These are phyloP conservation scores for Rhizomys pruinosus DNA, from an alignment of 2,113 vertebrate genomes.

Conservation along the genomic window DNA sequence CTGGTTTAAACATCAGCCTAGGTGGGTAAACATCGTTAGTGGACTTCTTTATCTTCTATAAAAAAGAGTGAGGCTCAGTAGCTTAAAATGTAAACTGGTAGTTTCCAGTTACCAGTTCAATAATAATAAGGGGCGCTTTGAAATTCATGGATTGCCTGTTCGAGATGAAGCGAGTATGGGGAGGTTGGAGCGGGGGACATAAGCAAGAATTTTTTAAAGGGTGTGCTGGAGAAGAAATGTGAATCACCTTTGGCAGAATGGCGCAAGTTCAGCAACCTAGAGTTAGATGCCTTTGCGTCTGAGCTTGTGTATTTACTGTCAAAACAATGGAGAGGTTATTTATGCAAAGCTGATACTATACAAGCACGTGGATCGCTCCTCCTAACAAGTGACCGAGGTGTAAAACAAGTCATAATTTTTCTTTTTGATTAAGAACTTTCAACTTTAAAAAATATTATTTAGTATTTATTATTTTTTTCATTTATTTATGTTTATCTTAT, in stretches of 20 bases:
- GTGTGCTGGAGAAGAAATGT: not conserved
- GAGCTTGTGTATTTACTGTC: slow-evolving; percentile 55
- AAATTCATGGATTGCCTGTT: slow-evolving; percentile 52
- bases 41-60: slow-evolving; percentile 64
- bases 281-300: not conserved
- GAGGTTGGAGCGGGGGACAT: not conserved
- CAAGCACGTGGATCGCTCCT: slow-evolving; percentile 29
- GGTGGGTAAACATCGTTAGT: slow-evolving; percentile 79
- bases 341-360: slow-evolving; percentile 55
- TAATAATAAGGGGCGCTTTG: slow-evolving; percentile 77
- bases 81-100: slow-evolving; percentile 11
- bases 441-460: no score
- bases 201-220: no score
- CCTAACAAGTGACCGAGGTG: slow-evolving; percentile 58
- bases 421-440: slow-evolving; percentile 70
- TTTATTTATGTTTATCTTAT: no score
- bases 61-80: slow-evolving; percentile 1
- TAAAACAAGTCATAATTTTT: slow-evolving; percentile 72
- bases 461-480: no score
- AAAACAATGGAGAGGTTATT: slow-evolving; percentile 26
- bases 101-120: slow-evolving; percentile 47
- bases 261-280: not conserved
- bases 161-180: not conserved
- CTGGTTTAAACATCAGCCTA: slow-evolving; percentile 67
- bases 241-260: slow-evolving; percentile 62